A percentile compares a stretch with the other conserved stretches of the same genome.
Conservation (phyloP, 2,888 invertebrate species). For the Abscondita cerata region DNA sequence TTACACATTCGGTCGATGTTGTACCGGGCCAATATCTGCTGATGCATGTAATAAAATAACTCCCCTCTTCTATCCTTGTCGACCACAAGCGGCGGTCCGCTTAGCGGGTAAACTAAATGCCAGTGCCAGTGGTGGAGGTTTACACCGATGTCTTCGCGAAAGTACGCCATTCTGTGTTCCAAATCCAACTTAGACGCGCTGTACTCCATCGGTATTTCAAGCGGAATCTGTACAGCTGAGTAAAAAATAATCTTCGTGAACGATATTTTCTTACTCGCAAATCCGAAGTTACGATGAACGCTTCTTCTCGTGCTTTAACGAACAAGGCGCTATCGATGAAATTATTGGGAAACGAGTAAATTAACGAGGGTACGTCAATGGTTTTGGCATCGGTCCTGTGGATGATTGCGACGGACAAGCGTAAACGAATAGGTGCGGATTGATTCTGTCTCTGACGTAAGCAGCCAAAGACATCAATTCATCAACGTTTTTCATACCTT, state of each 20-base stretch:
- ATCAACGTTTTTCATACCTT: slow-evolving; percentile 69
- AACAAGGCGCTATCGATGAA: slow-evolving; percentile 80
- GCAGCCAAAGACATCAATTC: slow-evolving; percentile 77
- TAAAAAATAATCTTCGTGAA: no score
- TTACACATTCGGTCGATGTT: slow-evolving; percentile 80
- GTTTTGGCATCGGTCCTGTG: slow-evolving; percentile 76
- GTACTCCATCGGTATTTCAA: slow-evolving; percentile 75
- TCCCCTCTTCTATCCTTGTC: slow-evolving; percentile 80
- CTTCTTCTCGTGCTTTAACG: slow-evolving; percentile 72
- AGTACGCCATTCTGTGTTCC: slow-evolving; percentile 83
- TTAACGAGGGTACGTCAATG: slow-evolving; percentile 74
- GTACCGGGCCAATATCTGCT: slow-evolving; percentile 72
- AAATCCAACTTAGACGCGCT: slow-evolving; percentile 77
- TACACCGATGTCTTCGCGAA: slow-evolving; percentile 84
- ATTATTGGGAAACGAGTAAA: slow-evolving; percentile 82
- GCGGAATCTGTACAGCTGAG: slow-evolving; percentile 69
- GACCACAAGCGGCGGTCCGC: slow-evolving; percentile 68
- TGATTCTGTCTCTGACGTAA: slow-evolving; percentile 75
- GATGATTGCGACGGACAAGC: slow-evolving; percentile 77
- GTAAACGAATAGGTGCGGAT: slow-evolving; percentile 83
- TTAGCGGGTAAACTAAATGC: slow-evolving; percentile 87
- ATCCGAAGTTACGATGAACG: slow-evolving; percentile 61
- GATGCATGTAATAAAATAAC: slow-evolving; percentile 83
- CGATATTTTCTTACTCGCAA: slow-evolving; percentile 63
- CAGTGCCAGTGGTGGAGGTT: slow-evolving; percentile 93